phyloP scores from a whole-genome alignment of 2,113 vertebrate genomes.

The Loxodonta africana region DNA sequence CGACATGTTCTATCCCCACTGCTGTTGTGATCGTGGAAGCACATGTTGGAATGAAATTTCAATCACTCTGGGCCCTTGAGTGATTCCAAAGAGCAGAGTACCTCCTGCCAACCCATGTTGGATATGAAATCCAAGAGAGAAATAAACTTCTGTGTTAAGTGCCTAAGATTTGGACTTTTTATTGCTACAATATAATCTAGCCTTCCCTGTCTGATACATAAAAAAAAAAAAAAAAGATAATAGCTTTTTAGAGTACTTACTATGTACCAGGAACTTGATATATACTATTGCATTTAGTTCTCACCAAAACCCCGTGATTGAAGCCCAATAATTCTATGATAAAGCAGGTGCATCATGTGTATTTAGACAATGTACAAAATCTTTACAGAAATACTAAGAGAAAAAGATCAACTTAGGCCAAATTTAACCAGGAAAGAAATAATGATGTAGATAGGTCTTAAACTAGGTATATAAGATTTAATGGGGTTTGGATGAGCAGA shows the following conservation, averaged over 20 bases:
- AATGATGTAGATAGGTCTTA: background rate
- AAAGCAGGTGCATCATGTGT: background rate
- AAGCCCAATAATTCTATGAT: conserved; percentile 13
- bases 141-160: background rate
- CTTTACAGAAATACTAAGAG: conserved; percentile 32
- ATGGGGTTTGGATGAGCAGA: background rate
- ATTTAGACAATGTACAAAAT: background rate
- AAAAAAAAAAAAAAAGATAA: background rate
- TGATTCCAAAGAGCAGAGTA: background rate
- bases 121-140: conserved; percentile 17
- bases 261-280: background rate
- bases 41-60: background rate
- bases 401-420: background rate
- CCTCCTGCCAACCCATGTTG: background rate
- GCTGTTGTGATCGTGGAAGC: background rate
- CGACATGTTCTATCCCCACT: background rate
- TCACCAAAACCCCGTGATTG: background rate
- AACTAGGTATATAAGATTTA: conserved; percentile 8
- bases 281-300: background rate
- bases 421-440: background rate
- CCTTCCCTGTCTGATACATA: background rate
- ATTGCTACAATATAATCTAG: background rate
- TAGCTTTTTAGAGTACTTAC: background rate
- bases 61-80: background rate
- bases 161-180: background rate